phyloP scores from a whole-genome alignment of 2,888 invertebrate genomes.

The Lamellibrachia satsuma region DNA sequence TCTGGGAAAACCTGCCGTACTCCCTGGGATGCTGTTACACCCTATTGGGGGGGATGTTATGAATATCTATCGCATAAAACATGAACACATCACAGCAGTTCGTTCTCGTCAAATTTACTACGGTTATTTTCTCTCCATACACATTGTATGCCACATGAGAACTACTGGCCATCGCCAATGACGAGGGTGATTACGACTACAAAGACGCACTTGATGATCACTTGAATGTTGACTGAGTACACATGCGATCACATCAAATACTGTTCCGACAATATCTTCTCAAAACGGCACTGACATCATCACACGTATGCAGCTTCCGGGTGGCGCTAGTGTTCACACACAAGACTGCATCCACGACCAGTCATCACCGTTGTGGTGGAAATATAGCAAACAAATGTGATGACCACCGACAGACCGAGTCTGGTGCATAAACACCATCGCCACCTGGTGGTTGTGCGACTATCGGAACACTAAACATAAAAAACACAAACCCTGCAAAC shows the following conservation, averaged over 20 bases:
- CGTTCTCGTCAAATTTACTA: constrained; percentile 6
- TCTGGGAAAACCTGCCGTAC: neutral
- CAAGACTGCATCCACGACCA: neutral
- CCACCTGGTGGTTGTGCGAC: constrained; percentile 13
- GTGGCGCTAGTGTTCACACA: neutral
- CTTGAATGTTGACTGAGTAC: neutral
- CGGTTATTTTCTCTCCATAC: constrained; percentile 5
- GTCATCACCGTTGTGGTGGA: neutral
- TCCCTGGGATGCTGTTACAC: neutral
- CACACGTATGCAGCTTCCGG: neutral
- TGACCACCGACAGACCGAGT: neutral
- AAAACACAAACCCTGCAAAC: constrained; percentile 13
- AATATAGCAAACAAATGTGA: neutral
- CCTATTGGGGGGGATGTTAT: neutral
- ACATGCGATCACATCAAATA: constrained; percentile 10
- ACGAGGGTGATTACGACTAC: constrained; percentile 13
- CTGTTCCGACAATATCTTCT: constrained; percentile 14
- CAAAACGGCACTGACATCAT: constrained; percentile 17
- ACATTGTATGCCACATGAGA: neutral
- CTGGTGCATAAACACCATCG: neutral
- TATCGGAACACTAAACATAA: constrained; percentile 14
- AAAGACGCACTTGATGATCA: constrained; percentile 3
- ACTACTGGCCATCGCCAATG: neutral
- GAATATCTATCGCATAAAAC: neutral
- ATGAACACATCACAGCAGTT: constrained; percentile 17